These are phyloP conservation scores for Temnothorax longispinosus DNA, from an alignment of 1,140 invertebrate species.

Conservation along the genomic window DNA sequence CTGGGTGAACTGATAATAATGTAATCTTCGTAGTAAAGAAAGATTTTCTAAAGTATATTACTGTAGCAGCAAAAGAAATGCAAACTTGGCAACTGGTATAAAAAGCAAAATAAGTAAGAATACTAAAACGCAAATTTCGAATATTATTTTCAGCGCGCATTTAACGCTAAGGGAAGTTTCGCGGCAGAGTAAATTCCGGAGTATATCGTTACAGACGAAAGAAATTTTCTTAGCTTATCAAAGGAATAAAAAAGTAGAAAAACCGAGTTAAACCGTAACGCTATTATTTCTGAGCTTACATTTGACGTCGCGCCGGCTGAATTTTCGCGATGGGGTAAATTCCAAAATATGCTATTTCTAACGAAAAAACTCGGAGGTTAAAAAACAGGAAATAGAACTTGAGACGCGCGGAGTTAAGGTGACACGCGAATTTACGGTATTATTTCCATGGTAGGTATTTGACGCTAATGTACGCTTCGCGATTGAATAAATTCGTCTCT, in stretches of 20 bases:
- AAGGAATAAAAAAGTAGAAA: not conserved
- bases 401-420: not conserved
- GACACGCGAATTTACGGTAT: not conserved
- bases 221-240: conserved; percentile 43
- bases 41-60: not conserved
- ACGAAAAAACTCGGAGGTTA: not conserved
- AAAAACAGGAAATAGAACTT: not conserved
- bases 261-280: conserved; percentile 30
- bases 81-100: not conserved
- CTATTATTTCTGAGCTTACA: conserved; percentile 4
- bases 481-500: conserved; percentile 23
- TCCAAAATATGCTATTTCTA: conserved; percentile 9
- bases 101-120: conserved; percentile 2
- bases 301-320: not conserved
- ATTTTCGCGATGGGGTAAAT: conserved; percentile 39
- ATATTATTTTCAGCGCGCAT: conserved; percentile 40
- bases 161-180: conserved; percentile 28
- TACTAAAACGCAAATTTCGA: conserved; percentile 17
- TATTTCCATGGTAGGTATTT: conserved; percentile 14
- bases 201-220: conserved; percentile 36
- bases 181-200: conserved; percentile 18
- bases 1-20: not conserved
- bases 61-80: not conserved
- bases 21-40: not conserved
- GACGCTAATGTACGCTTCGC: not conserved